Conservation (phyloP, 2,797 vertebrate species). For the Aeoliscus strigatus region DNA sequence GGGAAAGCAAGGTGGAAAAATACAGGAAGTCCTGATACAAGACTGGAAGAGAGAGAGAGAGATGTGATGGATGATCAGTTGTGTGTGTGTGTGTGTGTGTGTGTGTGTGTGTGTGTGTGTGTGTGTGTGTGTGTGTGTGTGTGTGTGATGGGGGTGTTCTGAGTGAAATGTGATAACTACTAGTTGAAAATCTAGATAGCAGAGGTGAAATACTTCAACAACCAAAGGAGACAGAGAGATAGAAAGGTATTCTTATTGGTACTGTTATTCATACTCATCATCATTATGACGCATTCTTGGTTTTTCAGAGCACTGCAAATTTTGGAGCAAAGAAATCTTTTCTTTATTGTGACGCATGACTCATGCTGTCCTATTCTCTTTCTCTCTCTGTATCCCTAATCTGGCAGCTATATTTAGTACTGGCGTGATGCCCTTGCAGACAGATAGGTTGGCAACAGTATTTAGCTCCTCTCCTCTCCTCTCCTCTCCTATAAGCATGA, state of each 20-base stretch:
- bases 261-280: no score
- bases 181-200: neutral
- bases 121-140: constrained; percentile 8
- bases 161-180: neutral
- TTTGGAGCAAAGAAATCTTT: constrained; percentile 30
- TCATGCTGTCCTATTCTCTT: constrained; percentile 51
- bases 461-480: constrained; percentile 43
- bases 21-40: constrained; percentile 71
- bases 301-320: constrained; percentile 17
- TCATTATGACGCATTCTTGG: constrained; percentile 1
- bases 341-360: constrained; percentile 47
- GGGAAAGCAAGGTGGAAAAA: constrained; percentile 72
- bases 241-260: no score
- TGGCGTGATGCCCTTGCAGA: constrained; percentile 67
- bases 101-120: constrained; percentile 9
- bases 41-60: constrained; percentile 47
- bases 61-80: constrained; percentile 19
- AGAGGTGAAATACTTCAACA: constrained; percentile 5
- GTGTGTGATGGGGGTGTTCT: neutral
- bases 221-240: neutral
- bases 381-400: constrained; percentile 62
- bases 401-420: constrained; percentile 78
- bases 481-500: constrained; percentile 5
- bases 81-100: constrained; percentile 8
- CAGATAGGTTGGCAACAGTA: constrained; percentile 67